Evolutionary conservation across 2,888 invertebrate genomes (phyloP), one percentile per base, ranked within the genome.

Genomic region (Microplitis deprimator): DNA sequence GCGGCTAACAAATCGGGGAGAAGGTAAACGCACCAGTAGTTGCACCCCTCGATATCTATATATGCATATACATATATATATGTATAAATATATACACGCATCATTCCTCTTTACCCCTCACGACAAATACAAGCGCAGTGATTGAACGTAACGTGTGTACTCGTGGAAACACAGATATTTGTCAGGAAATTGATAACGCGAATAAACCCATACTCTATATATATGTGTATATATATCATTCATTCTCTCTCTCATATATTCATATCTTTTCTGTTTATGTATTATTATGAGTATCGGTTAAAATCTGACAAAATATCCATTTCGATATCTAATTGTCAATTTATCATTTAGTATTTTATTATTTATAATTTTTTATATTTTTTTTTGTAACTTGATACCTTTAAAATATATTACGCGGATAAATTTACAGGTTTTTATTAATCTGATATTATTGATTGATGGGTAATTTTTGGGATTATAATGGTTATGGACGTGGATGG

Each of bases 101-200:
- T 79, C 75, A 41, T 68, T 60, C 61, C 67, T 61, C 60, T 70
- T 68, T 74, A 59, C 68, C 59, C 50, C 73, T 68, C 65, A 73
- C 71, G 77, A 75, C 41, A 80, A 75, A 67, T 68, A 77, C 76
- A 75, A 71, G 78, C 73, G 79, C 77, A 50, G 60, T 60, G 76
- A 29, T 65, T 73, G 61, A 60, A 17, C 62, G 70, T 65, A 64
- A 77, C 67, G 73, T 72, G 61, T 80, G 78, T 79, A 78, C 78
- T 81, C 81, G 78, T 84, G 87, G 86, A 87, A 86, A 87, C 84
- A 84, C 85, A 86, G 88, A 88, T 89, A 87, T 89, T 88, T 87
- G 87, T 87, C 87, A 86, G 88, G 85, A 87, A 88, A 89, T 89
- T 88, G 88, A 87, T 89, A 88, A 87, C 88, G 85, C 87, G 87